Evolutionary conservation across 2,888 invertebrate species (phyloP), one percentile per base, ranked within the genome.

Genomic region (Allolobophora icterica): DNA sequence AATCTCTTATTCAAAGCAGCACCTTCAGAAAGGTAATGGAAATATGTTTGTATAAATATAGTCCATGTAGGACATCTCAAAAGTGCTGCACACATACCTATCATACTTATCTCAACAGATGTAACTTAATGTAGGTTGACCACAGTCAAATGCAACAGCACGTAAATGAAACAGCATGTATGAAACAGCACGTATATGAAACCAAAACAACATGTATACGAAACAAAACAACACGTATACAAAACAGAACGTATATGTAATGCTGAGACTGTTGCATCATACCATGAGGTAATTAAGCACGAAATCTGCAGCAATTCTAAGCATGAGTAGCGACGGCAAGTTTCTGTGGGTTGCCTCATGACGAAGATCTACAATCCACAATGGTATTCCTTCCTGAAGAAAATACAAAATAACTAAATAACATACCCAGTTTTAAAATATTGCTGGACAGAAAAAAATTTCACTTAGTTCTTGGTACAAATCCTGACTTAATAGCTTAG

Each of bases 341-440:
- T 96, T 96, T 92, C 97, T 96, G 94, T 98, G 98, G 45, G 97
- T 97, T 84, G 97, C 96, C 92, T 97, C 97, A 94, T 98, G 97
- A 91, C 98, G 96, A 90, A 98, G 95, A 93, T 97, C 96, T 15
- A 98, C 97, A 91, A 98, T 96, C 97, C 97, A 98, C 92, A 97
- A 96, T 0, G 98, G 98, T 84, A 98, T 96, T 87, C 97, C 97
- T 91, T 97, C 95, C 94, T 96, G 96, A 83, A 91, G 90, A 89
- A 91, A 33, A 21, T 33, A 71, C 45, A 24, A 90, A 35, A 84
- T 71, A 34, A 84, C 30, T 35, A 52, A 90, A 19, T 11, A 71
- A 71, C n/a, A 71, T 11, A n/a, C n/a, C n/a, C 71, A 71, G 71
- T n/a, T n/a, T 30, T 11, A 71, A 71, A 71, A 71, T n/a, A n/a